Conservation (phyloP, 2,113 vertebrate species). For the Vulpes ferrilata region DNA sequence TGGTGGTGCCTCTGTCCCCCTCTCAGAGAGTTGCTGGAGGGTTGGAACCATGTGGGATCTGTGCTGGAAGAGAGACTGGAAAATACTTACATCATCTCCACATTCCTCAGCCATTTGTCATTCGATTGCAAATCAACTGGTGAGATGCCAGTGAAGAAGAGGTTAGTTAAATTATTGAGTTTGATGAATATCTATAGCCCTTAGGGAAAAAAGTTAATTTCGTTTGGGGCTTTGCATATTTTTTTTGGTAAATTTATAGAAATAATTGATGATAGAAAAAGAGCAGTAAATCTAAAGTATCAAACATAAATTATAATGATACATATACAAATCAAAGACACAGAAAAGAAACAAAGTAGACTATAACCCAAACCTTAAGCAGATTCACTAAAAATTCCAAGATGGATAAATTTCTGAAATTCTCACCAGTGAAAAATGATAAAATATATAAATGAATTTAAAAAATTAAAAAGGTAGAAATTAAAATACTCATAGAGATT, state of each 20-base stretch:
- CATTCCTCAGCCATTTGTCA: constrained; percentile 53
- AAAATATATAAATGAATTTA: background rate
- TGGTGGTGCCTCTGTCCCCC: background rate
- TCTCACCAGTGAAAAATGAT: background rate
- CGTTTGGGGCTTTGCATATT: background rate
- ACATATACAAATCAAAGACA: background rate
- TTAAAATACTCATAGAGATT: background rate
- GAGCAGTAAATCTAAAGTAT: background rate
- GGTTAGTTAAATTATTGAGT: background rate
- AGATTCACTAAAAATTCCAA: background rate
- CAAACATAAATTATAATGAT: constrained; percentile 22
- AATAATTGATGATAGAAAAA: background rate
- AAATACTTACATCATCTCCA: constrained; percentile 27
- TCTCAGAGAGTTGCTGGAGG: background rate
- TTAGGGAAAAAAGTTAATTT: background rate
- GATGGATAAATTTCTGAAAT: background rate
- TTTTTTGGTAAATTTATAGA: background rate
- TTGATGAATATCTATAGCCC: background rate
- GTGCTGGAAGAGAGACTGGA: constrained; percentile 37
- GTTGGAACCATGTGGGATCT: constrained; percentile 7
- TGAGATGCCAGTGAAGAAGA: background rate
- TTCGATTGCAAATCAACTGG: background rate
- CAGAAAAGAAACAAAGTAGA: background rate
- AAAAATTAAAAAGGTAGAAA: background rate
- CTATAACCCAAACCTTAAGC: background rate